Conservation (phyloP, 2,888 invertebrate species). For the Linnaemya tessellans region DNA sequence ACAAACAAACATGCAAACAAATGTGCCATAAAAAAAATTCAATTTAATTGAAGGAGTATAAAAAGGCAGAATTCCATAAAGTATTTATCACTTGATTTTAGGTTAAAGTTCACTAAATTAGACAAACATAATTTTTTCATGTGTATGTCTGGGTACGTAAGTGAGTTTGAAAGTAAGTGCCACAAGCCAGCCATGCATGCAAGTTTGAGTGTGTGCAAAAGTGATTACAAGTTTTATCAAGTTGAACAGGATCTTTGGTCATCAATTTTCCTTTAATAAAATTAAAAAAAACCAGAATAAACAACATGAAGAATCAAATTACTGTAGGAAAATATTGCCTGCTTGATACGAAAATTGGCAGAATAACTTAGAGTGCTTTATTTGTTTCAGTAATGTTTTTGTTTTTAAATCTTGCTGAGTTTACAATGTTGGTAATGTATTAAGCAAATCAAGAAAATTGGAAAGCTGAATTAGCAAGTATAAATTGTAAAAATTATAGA, state of each 20-base stretch:
- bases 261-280: neutral
- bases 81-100: slow-evolving; percentile 36
- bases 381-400: neutral
- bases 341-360: neutral
- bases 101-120: slow-evolving; percentile 30
- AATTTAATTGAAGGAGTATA: neutral
- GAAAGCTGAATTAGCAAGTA: too few species aligned
- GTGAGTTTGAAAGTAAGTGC: neutral
- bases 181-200: too few species aligned
- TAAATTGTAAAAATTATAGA: too few species aligned
- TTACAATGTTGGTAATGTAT: neutral
- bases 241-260: neutral
- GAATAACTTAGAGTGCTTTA: neutral
- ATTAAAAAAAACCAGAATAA: neutral
- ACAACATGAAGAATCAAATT: neutral
- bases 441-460: too few species aligned
- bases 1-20: neutral
- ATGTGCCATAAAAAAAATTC: neutral
- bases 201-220: neutral
- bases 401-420: neutral
- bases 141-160: neutral
- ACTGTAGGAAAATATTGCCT: neutral
- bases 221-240: neutral
- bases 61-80: neutral
- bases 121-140: neutral